A percentile compares a stretch with the other conserved stretches of the same genome.
Evolutionary conservation across 2,113 vertebrate species (phyloP).

Genomic region (Alethe castanea): DNA sequence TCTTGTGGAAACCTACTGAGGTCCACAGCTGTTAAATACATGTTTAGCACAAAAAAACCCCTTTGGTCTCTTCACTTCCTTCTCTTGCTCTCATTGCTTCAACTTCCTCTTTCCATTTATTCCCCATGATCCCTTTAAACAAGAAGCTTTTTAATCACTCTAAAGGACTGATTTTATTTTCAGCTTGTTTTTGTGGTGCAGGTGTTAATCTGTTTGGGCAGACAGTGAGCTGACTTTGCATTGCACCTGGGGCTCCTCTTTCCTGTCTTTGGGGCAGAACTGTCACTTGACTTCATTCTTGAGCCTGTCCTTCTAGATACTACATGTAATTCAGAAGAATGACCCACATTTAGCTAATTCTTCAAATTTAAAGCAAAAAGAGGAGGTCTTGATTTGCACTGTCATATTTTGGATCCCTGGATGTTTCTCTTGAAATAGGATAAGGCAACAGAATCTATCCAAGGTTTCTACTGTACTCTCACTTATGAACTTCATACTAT

Average conservation of each 20-base stretch:
- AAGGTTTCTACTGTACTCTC: background rate
- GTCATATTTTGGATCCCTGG: fast-evolving
- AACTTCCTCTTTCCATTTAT: background rate
- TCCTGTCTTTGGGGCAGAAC: background rate
- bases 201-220: background rate
- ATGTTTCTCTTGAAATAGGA: background rate
- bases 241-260: background rate
- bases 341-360: background rate
- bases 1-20: background rate
- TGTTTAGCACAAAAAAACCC: background rate
- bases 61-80: background rate
- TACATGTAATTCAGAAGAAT: background rate
- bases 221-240: background rate
- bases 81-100: background rate
- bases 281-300: background rate
- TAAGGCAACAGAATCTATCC: background rate
- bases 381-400: background rate
- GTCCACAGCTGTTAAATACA: background rate
- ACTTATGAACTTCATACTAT: background rate
- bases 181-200: background rate
- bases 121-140: background rate
- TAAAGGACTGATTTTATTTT: background rate
- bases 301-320: background rate
- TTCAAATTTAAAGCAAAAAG: background rate
- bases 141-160: background rate